Percentiles rank a stretch among this genome's conserved stretches.
Evolutionary conservation across 2,797 vertebrate species (phyloP).

Genomic region (Oreochromis mossambicus): DNA sequence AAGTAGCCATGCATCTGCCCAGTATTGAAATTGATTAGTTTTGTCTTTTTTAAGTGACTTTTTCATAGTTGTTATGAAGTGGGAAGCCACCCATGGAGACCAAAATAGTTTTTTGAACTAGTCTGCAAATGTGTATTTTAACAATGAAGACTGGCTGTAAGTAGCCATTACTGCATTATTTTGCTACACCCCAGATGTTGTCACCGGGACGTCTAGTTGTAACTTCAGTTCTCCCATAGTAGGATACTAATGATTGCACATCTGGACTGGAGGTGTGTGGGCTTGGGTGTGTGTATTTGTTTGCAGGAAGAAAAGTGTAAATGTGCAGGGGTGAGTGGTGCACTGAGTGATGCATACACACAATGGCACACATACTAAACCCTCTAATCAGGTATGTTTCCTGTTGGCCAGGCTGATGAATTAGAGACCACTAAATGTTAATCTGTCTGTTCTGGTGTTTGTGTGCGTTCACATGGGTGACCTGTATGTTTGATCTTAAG

Average conservation of each 20-base stretch:
- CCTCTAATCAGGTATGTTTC: conserved; percentile 60
- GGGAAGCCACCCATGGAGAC: not conserved
- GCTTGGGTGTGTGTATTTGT: not conserved
- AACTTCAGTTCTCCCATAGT: not conserved
- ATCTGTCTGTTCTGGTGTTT: conserved; percentile 16
- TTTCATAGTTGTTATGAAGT: not conserved
- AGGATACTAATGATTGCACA: conserved; percentile 11
- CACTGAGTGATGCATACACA: not conserved
- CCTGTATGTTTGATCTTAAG: not conserved
- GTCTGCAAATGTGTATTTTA: not conserved
- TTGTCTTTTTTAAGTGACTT: not conserved
- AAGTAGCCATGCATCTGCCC: fast-evolving
- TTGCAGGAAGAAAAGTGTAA: conserved; percentile 4
- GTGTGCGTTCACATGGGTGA: conserved; percentile 7
- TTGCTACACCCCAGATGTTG: not conserved
- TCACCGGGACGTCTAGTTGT: not conserved
- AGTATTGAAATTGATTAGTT: not conserved
- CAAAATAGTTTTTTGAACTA: not conserved
- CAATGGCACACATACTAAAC: conserved; percentile 1
- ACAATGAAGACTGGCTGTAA: not conserved
- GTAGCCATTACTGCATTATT: not conserved
- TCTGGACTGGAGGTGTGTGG: conserved; percentile 34
- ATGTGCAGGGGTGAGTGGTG: not conserved
- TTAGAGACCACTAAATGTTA: conserved; percentile 47
- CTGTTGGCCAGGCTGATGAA: conserved; percentile 49